phyloP scores from a whole-genome alignment of 2,888 invertebrate genomes.

The Steinernema hermaphroditum region DNA sequence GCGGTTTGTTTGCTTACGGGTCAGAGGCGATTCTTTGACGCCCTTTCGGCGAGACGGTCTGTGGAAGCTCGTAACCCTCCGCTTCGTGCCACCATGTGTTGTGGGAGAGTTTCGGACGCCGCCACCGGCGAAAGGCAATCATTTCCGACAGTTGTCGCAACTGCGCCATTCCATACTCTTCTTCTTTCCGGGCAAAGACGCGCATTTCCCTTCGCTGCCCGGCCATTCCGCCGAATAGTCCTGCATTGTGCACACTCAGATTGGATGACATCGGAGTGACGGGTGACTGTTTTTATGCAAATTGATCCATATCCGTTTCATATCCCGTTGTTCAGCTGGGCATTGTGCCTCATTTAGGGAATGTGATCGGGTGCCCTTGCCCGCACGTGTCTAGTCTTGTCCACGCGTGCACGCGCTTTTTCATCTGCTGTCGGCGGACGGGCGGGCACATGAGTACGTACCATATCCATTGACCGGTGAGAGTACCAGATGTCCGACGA shows the following conservation, averaged over 20 bases:
- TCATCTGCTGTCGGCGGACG: slow-evolving; percentile 16
- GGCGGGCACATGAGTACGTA: slow-evolving; percentile 1
- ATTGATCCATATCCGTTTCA: not conserved
- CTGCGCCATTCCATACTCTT: not conserved
- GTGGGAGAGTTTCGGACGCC: slow-evolving; percentile 19
- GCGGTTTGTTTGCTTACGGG: slow-evolving; percentile 26
- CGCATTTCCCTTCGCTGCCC: not conserved
- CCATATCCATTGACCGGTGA: slow-evolving; percentile 11
- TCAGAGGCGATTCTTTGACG: too few relatives aligned
- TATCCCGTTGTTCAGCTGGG: not conserved
- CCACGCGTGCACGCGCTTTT: slow-evolving; percentile 3
- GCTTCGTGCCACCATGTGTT: slow-evolving; percentile 26
- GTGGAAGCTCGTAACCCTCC: not conserved
- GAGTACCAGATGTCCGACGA: slow-evolving; percentile 29
- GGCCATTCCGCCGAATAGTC: too few relatives aligned
- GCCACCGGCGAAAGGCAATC: slow-evolving; percentile 26
- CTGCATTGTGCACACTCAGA: too few relatives aligned
- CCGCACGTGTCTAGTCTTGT: slow-evolving; percentile 6
- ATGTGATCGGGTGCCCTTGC: slow-evolving; percentile 18
- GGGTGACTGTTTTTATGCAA: slow-evolving; percentile 11
- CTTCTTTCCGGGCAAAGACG: not conserved
- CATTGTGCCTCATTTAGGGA: slow-evolving; percentile 18
- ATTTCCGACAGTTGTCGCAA: slow-evolving; percentile 29
- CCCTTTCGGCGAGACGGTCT: too few relatives aligned
- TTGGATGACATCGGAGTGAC: not conserved